Evolutionary conservation across 2,888 invertebrate genomes (phyloP), one percentile per base, ranked within the genome.

Genomic region (Pollenia griseotomentosa): DNA sequence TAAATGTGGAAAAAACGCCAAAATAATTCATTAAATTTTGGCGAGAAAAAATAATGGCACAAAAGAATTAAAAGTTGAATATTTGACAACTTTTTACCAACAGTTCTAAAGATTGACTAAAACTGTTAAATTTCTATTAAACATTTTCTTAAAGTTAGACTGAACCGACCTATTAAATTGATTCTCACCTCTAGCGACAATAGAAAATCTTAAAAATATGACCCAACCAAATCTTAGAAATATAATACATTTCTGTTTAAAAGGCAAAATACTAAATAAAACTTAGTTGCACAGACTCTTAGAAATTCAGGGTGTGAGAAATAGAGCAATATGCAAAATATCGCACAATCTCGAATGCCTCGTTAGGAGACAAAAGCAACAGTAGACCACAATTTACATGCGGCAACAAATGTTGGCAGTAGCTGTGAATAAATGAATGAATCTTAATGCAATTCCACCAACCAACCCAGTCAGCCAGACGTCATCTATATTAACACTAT

Each of bases 291-390:
- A 61, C 33, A 42, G 6, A 8, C 71, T 55, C n/a, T 23, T 19
- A 40, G 16, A 5, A 12, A 73, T 40, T 55, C 16, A 61, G 79
- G 80, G 80, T 85, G 75, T 85, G 85, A 71, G 85, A 81, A 85
- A 81, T 85, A 75, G 80, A 77, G 65, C 80, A 85, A 65, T 55
- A 71, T 65, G 75, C 59, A 74, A 84, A 79, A 63, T 78, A 79
- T 68, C 57, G 42, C 73, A 66, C 65, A 61, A 57, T 81, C 57
- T 71, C 14, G 40, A 42, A 12, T 79, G 8, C 16, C 33, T 63
- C 14, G 53, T 46, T 53, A 46, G 12, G 14, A 61, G 16, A 7
- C 42, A 42, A 23, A 12, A 33, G 46, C 19, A 61, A 16, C 23
- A 6, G 61, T 23, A 46, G 65, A 55, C 44, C 12, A 16, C 7